These are phyloP conservation scores for Leistus spinibarbis DNA, from an alignment of 2,888 invertebrate species.

Conservation along the genomic window DNA sequence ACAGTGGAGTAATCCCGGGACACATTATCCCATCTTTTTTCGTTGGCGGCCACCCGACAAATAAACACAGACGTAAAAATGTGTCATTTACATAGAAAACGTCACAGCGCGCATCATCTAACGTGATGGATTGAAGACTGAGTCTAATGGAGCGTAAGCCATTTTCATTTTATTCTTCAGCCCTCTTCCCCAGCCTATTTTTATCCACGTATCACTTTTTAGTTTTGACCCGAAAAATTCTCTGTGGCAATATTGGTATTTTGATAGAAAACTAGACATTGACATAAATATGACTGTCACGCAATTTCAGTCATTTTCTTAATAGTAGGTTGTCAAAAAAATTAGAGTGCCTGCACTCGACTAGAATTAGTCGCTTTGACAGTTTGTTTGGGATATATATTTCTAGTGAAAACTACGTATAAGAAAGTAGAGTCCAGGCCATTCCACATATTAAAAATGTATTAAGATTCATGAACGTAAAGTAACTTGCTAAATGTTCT, in stretches of 20 bases:
- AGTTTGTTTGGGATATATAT: too few relatives aligned
- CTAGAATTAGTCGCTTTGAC: too few relatives aligned
- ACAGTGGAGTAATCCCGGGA: conserved; percentile 43
- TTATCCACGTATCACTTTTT: background rate
- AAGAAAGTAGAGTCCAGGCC: too few relatives aligned
- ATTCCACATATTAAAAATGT: too few relatives aligned
- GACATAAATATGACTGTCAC: too few relatives aligned
- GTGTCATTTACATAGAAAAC: conserved; percentile 17
- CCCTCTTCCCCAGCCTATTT: background rate
- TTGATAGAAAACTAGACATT: too few relatives aligned
- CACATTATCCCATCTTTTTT: conserved; percentile 45
- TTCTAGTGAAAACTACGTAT: too few relatives aligned
- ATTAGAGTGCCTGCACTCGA: too few relatives aligned
- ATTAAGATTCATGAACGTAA: too few relatives aligned
- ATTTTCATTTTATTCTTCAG: conserved; percentile 22
- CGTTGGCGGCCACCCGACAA: conserved; percentile 29
- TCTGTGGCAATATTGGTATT: background rate
- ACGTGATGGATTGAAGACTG: conserved; percentile 29
- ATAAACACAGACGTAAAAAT: conserved; percentile 40
- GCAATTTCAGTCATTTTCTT: too few relatives aligned
- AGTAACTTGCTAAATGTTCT: too few relatives aligned
- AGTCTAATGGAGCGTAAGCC: conserved; percentile 26
- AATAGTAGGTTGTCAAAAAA: too few relatives aligned
- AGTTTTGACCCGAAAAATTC: background rate
- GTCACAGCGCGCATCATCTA: conserved; percentile 16